phyloP scores from a whole-genome alignment of 2,113 vertebrate species.

The Gasterosteus aculeatus region DNA sequence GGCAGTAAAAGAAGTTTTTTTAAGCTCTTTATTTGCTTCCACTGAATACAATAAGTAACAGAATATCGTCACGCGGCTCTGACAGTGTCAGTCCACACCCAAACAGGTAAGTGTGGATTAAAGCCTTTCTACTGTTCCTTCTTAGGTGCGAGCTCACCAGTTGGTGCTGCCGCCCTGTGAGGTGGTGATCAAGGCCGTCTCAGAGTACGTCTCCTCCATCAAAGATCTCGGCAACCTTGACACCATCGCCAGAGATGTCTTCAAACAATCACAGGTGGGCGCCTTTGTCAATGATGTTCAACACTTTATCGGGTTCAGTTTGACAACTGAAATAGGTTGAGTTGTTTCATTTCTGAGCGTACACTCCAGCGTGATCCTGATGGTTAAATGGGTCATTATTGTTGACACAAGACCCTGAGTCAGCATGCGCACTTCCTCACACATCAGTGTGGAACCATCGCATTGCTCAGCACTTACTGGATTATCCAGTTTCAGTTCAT shows the following conservation, averaged over 20 bases:
- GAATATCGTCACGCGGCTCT: no score
- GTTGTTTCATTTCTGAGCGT: not conserved
- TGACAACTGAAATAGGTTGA: not conserved
- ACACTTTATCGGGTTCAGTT: not conserved
- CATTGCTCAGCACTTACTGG: not conserved
- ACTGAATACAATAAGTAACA: not conserved
- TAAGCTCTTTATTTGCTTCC: no score
- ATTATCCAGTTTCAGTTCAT: slow-evolving; percentile 1
- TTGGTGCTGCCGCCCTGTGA: slow-evolving; percentile 92
- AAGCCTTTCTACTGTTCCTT: slow-evolving; percentile 1
- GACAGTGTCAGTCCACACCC: not conserved
- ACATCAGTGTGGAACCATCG: not conserved
- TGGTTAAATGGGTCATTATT: slow-evolving; percentile 12
- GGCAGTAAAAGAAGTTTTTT: not conserved
- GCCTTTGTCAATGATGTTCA: not conserved
- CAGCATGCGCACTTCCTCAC: slow-evolving; percentile 35
- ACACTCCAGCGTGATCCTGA: not conserved
- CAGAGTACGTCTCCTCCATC: slow-evolving; percentile 90
- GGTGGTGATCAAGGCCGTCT: slow-evolving; percentile 94
- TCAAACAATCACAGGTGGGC: slow-evolving; percentile 91
- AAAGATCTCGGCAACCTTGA: slow-evolving; percentile 90
- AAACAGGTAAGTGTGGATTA: not conserved
- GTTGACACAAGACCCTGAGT: slow-evolving; percentile 40
- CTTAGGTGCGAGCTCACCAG: slow-evolving; percentile 90
- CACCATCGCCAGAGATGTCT: slow-evolving; percentile 90